Evolutionary conservation across 2,113 vertebrate species (phyloP).

Genomic region (Peucedramus taeniatus): DNA sequence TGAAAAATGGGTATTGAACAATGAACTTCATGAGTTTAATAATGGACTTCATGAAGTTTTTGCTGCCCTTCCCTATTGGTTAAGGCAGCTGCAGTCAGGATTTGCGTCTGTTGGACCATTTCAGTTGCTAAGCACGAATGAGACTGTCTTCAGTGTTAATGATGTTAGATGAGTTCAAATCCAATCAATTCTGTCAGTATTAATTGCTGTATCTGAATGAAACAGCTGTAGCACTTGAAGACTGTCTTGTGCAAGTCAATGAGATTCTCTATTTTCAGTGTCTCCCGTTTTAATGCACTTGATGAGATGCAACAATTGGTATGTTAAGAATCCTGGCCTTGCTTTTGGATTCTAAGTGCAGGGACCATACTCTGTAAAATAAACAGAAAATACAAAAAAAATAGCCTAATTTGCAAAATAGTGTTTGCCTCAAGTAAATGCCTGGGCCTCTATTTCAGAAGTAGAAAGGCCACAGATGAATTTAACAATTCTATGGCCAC

Average conservation of each 20-base stretch:
- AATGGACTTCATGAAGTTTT: background rate
- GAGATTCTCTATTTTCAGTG: background rate
- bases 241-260: conserved; percentile 17
- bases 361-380: background rate
- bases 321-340: background rate
- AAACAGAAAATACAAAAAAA: background rate
- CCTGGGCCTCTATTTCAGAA: background rate
- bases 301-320: conserved; percentile 8
- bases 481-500: background rate
- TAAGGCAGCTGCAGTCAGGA: background rate
- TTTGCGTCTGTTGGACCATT: background rate
- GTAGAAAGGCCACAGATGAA: background rate
- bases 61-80: background rate
- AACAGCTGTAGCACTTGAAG: conserved; percentile 48
- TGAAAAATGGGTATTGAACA: background rate
- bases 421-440: background rate
- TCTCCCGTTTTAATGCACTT: background rate
- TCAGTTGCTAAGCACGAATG: background rate
- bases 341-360: background rate
- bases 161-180: conserved; percentile 33
- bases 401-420: background rate
- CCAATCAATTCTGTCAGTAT: conserved; percentile 24
- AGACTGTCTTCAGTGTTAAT: background rate
- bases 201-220: conserved; percentile 36
- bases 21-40: background rate